These are phyloP conservation scores for Dryobota labecula DNA, from an alignment of 2,888 invertebrate species.

Conservation along the genomic window DNA sequence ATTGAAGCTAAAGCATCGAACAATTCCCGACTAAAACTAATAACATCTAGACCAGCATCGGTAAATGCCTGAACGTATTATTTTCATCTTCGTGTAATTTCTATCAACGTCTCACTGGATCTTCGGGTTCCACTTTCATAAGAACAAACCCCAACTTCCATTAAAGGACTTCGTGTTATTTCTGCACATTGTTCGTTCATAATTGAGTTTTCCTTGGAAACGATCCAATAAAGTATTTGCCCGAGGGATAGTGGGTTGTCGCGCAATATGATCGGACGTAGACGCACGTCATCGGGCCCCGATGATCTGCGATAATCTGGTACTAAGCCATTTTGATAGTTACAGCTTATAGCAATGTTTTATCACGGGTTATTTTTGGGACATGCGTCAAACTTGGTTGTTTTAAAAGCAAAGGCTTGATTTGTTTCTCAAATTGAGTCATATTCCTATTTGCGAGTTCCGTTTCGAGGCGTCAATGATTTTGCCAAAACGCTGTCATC, in stretches of 20 bases:
- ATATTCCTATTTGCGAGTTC: background rate
- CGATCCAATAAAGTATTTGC: conserved; percentile 79
- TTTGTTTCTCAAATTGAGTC: conserved; percentile 19
- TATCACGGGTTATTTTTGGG: conserved; percentile 35
- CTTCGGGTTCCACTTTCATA: conserved; percentile 48
- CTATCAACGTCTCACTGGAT: conserved; percentile 46
- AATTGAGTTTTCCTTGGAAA: conserved; percentile 83
- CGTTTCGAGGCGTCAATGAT: conserved; percentile 13
- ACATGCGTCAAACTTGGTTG: conserved; percentile 9
- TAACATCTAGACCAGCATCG: conserved; percentile 14
- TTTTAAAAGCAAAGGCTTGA: conserved; percentile 12
- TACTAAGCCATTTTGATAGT: conserved; percentile 37
- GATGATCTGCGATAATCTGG: conserved; percentile 53
- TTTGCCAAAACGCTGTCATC: background rate
- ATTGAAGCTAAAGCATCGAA: conserved; percentile 2
- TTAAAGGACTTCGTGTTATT: conserved; percentile 69
- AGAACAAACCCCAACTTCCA: conserved; percentile 69
- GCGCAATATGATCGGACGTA: conserved; percentile 61
- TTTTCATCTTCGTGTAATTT: conserved; percentile 43
- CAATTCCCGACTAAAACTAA: conserved; percentile 25
- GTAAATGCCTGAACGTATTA: conserved; percentile 45
- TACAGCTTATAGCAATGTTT: conserved; percentile 12
- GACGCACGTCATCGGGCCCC: conserved; percentile 64
- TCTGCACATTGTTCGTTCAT: conserved; percentile 76
- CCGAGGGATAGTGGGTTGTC: conserved; percentile 65